Evolutionary conservation across 2,888 invertebrate genomes (phyloP).

Genomic region (Julus scanicus): DNA sequence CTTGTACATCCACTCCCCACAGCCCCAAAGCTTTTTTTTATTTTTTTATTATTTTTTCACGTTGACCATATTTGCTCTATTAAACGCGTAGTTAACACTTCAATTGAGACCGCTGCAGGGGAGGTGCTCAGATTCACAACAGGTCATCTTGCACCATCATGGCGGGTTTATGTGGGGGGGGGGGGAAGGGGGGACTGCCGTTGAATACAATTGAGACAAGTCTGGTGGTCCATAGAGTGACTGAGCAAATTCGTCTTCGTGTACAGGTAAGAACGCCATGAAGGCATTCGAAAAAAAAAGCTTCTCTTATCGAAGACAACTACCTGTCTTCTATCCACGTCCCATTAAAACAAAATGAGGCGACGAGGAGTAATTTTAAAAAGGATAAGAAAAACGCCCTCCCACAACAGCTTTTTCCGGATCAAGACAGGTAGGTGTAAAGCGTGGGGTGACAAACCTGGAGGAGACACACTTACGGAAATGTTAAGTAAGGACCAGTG

Average conservation of each 20-base stretch:
- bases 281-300: background rate
- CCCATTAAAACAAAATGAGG: constrained; percentile 27
- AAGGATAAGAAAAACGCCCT: background rate
- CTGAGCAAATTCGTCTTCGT: constrained; percentile 8
- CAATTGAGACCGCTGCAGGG: constrained; percentile 23
- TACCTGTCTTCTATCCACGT: constrained; percentile 22
- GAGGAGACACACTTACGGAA: too few relatives aligned
- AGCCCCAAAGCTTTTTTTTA: background rate
- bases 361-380: constrained; percentile 19
- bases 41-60: background rate
- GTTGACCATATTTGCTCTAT: constrained; percentile 20
- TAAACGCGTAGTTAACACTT: constrained; percentile 36
- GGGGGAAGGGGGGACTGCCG: background rate
- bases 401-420: constrained; percentile 20
- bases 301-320: background rate
- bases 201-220: constrained; percentile 7
- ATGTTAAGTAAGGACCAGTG: too few relatives aligned
- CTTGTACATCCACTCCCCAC: background rate
- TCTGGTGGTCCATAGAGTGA: constrained; percentile 28
- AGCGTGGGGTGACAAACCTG: background rate
- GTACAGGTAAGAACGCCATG: constrained; percentile 32
- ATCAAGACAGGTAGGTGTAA: background rate
- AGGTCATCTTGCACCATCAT: constrained; percentile 10
- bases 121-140: background rate
- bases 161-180: background rate